These are phyloP conservation scores for Lepidurus apus DNA, from an alignment of 1,140 invertebrate species.

Conservation along the genomic window DNA sequence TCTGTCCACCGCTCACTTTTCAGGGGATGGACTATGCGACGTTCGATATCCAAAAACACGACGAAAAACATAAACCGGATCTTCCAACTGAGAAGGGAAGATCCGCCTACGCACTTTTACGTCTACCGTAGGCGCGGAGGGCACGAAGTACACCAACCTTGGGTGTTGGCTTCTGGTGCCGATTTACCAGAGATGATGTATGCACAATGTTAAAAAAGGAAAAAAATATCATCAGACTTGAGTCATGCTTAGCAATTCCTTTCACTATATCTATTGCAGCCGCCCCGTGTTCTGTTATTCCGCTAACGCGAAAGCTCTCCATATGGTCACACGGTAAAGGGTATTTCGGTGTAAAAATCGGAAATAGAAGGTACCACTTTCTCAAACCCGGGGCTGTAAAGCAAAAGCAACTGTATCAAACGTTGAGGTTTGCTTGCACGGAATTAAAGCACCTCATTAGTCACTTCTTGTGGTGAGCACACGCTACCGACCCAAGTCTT, in stretches of 20 bases:
- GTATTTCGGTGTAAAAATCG: neutral
- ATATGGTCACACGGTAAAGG: neutral
- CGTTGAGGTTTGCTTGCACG: neutral
- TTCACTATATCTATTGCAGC: neutral
- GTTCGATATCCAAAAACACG: neutral
- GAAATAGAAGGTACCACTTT: neutral
- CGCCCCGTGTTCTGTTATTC: neutral
- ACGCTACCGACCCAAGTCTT: no score
- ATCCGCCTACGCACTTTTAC: neutral
- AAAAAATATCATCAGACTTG: neutral
- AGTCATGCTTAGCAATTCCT: constrained; percentile 3
- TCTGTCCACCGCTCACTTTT: no score
- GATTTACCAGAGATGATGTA: neutral
- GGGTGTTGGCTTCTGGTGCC: neutral
- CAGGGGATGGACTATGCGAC: neutral
- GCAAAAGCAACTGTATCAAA: neutral
- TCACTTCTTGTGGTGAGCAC: neutral
- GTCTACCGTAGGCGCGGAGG: no score
- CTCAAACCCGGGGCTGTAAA: neutral
- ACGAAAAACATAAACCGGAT: neutral
- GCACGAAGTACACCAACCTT: neutral
- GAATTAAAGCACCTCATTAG: neutral
- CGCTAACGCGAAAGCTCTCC: neutral
- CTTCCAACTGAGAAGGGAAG: neutral
- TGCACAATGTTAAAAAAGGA: neutral